These are phyloP conservation scores for Oenanthe melanoleuca DNA, from an alignment of 2,113 vertebrate genomes.

Conservation along the genomic window DNA sequence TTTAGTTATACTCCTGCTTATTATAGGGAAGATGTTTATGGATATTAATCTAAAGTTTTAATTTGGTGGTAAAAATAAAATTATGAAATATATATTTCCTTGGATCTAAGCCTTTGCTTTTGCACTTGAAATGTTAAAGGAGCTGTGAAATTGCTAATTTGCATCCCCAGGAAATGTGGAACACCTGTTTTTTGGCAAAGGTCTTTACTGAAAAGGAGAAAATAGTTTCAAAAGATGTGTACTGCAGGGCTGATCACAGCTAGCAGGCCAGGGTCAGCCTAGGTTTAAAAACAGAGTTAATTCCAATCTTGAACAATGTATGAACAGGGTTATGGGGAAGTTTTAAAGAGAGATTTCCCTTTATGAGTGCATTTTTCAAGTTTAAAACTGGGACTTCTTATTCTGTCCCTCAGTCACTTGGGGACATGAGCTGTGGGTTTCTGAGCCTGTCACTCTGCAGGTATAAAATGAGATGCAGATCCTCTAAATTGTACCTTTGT, in stretches of 20 bases:
- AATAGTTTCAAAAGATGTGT: background rate
- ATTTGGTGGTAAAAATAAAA: background rate
- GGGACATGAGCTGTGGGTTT: background rate
- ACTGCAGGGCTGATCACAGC: background rate
- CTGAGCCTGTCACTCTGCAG: background rate
- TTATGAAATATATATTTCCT: background rate
- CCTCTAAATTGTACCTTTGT: background rate
- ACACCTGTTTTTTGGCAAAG: background rate
- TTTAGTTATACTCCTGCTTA: background rate
- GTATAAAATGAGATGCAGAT: background rate
- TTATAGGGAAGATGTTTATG: background rate
- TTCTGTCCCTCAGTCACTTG: background rate
- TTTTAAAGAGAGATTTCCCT: background rate
- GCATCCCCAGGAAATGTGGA: background rate
- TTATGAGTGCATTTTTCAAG: background rate
- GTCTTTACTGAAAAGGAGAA: background rate
- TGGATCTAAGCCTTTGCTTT: background rate
- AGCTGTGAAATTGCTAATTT: background rate
- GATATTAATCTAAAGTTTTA: background rate
- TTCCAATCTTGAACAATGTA: background rate
- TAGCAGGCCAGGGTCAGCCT: background rate
- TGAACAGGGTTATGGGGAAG: background rate
- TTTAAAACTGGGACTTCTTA: background rate
- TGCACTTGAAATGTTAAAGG: slow-evolving; percentile 28
- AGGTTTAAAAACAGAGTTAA: background rate